Base-by-base conservation (phyloP, 1,140 invertebrate species). In the Tetraneura akinire region DNA sequence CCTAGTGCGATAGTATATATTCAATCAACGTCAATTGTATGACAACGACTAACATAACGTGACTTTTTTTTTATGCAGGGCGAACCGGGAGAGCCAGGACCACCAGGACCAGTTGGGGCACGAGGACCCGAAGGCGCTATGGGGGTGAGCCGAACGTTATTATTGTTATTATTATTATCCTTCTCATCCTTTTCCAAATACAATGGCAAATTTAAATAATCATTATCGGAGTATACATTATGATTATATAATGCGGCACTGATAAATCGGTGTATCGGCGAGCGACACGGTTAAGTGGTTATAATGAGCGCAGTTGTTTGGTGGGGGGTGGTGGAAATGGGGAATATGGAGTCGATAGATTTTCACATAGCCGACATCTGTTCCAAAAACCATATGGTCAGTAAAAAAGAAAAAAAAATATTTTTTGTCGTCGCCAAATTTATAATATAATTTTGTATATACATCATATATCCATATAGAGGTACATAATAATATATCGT, bases 21-120 rank as follows among this genome's bases (percentile, higher is more conserved):
- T 14, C 37, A 60, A 74, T 74, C 49, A 21, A 53, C 14, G 29
- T 16, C 29, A 51, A 57, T 76, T 60, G 73, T 76, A 70, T 37
- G 42, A 14, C 70, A 3, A 42, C 29, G 2, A 53, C 23, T 45
- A 55, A 29, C 10, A 18, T 51, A 68, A 68, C 32, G 64, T 10
- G 14, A 80, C 14, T 49, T 62, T 32, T 71, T 81, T 68, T 84
- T 4, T 37, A 37, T 37, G 8, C 8, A 96, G 94, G 95, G 95
- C 60, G 93, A 97, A 86, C 93, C 95, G 71, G 93, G 94, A 68
- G 92, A 96, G 85, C 93, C 94, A 21, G 95, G 95, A 53, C 93
- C 94, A 32, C 93, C 94, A 14, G 95, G 95, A 68, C 92, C 93
- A 57, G 89, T 92, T 16, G 95, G 95, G 32, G 91, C 92, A 23